Evolutionary conservation across 2,113 vertebrate species (phyloP).

Genomic region (Xenus cinereus): DNA sequence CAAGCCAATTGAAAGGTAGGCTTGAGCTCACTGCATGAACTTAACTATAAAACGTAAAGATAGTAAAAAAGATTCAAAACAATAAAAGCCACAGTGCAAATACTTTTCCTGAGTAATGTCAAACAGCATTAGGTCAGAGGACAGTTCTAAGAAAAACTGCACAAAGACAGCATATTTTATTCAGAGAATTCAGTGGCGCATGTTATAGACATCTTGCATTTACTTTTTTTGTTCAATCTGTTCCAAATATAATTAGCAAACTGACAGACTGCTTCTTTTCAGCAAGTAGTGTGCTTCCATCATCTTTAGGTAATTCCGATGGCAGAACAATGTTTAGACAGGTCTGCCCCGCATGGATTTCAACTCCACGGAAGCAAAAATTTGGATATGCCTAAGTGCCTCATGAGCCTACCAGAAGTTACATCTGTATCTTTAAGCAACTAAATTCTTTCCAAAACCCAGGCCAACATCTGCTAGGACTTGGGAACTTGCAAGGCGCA

Average conservation of each 20-base stretch:
- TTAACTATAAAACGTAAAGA: background rate
- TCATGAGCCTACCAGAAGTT: background rate
- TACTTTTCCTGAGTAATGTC: background rate
- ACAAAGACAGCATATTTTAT: background rate
- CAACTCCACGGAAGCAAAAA: background rate
- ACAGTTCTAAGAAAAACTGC: background rate
- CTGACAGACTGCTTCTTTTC: background rate
- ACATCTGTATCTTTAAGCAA: background rate
- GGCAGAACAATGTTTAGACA: background rate
- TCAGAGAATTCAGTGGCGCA: background rate
- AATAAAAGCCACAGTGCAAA: background rate
- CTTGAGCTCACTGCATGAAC: background rate
- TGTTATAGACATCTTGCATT: background rate
- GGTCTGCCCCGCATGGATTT: background rate
- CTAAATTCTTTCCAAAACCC: background rate
- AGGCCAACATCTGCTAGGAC: background rate
- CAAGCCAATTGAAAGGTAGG: background rate
- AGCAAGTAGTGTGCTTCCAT: background rate
- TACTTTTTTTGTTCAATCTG: background rate
- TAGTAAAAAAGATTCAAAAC: background rate
- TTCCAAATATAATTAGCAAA: background rate
- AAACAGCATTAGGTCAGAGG: background rate
- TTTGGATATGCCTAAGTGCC: background rate
- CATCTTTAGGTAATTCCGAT: background rate
- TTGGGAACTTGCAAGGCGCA: background rate